Conservation (phyloP, 2,113 vertebrate species). For the Otis tarda region DNA sequence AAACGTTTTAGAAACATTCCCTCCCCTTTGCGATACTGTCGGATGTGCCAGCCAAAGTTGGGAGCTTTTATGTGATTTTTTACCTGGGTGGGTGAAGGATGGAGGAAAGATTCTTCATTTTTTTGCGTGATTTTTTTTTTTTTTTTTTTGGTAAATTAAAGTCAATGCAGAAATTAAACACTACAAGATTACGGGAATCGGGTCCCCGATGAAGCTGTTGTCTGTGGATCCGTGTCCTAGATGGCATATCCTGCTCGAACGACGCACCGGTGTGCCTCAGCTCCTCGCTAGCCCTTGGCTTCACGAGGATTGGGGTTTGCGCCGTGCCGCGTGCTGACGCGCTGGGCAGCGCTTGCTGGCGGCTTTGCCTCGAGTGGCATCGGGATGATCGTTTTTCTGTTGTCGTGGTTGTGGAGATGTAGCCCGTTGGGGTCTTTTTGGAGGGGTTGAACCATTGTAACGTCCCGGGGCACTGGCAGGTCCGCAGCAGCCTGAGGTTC, state of each 20-base stretch:
- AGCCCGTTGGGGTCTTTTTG: rapidly evolving
- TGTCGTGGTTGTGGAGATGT: not conserved
- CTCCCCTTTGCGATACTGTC: not conserved
- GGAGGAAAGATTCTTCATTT: not conserved
- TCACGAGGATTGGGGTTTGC: not conserved
- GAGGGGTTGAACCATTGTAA: not conserved
- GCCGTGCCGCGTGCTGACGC: rapidly evolving
- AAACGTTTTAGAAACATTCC: not conserved
- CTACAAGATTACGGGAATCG: rapidly evolving
- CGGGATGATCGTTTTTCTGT: not conserved
- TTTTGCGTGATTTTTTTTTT: not conserved
- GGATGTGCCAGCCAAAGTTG: not conserved
- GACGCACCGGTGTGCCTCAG: not conserved
- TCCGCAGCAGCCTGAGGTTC: rapidly evolving
- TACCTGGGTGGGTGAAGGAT: not conserved
- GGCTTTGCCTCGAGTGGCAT: not conserved
- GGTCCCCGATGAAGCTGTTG: not conserved
- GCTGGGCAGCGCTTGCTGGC: not conserved
- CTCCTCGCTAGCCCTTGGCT: not conserved
- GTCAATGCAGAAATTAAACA: not conserved
- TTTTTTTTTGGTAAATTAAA: not conserved
- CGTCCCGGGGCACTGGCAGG: rapidly evolving
- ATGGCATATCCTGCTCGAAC: not conserved
- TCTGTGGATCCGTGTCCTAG: not conserved
- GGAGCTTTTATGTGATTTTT: not conserved